A percentile compares a stretch with the other conserved stretches of the same genome.
phyloP scores from a whole-genome alignment of 2,888 invertebrate genomes.

The Meloe dianella region DNA sequence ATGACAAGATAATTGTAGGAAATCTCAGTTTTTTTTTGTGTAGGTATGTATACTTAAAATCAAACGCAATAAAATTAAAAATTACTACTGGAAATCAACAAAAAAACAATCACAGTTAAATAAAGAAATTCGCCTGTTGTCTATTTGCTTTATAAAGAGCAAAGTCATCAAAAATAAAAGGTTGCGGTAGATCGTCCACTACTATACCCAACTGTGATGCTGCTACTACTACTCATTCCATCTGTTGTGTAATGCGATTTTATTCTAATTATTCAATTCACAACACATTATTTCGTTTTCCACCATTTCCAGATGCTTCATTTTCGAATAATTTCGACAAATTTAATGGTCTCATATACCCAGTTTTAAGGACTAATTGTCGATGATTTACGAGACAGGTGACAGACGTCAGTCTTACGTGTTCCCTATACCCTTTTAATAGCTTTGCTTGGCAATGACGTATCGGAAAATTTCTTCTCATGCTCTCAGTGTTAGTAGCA shows the following conservation, averaged over 20 bases:
- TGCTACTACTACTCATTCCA: conserved; percentile 21
- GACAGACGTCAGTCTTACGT: not conserved
- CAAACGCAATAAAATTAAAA: not conserved
- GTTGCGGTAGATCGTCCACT: conserved; percentile 26
- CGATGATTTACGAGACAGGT: not conserved
- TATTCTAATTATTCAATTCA: conserved; percentile 29
- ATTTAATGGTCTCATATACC: too few relatives aligned
- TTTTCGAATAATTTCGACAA: too few relatives aligned
- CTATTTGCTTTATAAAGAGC: conserved; percentile 39
- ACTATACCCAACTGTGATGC: conserved; percentile 23
- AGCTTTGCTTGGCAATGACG: conserved; percentile 20
- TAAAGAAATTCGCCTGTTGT: conserved; percentile 31
- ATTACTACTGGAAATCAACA: not conserved
- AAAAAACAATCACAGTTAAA: conserved; percentile 16
- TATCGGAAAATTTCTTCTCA: conserved; percentile 31
- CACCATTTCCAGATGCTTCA: too few relatives aligned
- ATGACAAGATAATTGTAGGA: conserved; percentile 4
- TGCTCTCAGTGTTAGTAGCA: conserved; percentile 41
- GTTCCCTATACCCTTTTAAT: not conserved
- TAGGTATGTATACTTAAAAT: not conserved
- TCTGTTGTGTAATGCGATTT: conserved; percentile 32
- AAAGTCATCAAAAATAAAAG: conserved; percentile 46
- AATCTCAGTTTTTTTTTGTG: not conserved
- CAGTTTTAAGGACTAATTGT: not conserved
- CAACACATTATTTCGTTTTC: conserved; percentile 5